Percentiles rank a stretch among this genome's conserved stretches.
Conservation (phyloP, 2,888 invertebrate species). For the Ptychoptera contaminata region DNA sequence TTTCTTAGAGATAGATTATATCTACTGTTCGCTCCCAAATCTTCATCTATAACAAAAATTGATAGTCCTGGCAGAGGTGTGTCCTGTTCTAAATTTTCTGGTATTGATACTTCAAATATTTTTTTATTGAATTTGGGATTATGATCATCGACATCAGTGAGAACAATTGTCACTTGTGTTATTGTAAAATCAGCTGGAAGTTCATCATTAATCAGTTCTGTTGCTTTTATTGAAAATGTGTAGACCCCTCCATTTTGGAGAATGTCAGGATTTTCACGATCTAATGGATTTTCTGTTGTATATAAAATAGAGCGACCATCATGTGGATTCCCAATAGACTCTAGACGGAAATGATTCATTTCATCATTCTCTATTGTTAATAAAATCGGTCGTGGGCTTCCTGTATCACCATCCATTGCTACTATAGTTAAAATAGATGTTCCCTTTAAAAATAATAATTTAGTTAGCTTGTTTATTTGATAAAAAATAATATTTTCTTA, state of each 20-base stretch:
- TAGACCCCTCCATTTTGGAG: constrained; percentile 66
- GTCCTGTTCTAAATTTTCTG: constrained; percentile 57
- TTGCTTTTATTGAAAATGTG: constrained; percentile 53
- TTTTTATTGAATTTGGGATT: constrained; percentile 52
- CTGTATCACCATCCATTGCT: constrained; percentile 69
- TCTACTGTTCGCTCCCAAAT: constrained; percentile 56
- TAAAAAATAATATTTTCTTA: constrained; percentile 14
- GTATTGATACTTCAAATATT: constrained; percentile 49
- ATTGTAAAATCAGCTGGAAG: constrained; percentile 50
- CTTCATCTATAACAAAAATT: constrained; percentile 55
- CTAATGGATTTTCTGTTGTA: constrained; percentile 48
- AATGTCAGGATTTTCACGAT: constrained; percentile 58
- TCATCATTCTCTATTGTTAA: constrained; percentile 52
- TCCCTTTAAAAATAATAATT: constrained; percentile 24
- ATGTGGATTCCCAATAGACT: constrained; percentile 34
- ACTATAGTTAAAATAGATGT: constrained; percentile 52
- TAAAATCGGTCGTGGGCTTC: constrained; percentile 49
- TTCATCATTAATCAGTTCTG: constrained; percentile 55
- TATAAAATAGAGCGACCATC: constrained; percentile 39
- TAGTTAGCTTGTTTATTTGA: no score
- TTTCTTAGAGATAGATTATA: constrained; percentile 47
- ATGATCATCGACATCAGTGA: constrained; percentile 66
- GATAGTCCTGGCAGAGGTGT: constrained; percentile 56
- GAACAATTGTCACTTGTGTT: constrained; percentile 57
- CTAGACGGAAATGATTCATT: constrained; percentile 49